Conservation (phyloP, 2,888 invertebrate species). For the Sepioteuthis lessoniana region DNA sequence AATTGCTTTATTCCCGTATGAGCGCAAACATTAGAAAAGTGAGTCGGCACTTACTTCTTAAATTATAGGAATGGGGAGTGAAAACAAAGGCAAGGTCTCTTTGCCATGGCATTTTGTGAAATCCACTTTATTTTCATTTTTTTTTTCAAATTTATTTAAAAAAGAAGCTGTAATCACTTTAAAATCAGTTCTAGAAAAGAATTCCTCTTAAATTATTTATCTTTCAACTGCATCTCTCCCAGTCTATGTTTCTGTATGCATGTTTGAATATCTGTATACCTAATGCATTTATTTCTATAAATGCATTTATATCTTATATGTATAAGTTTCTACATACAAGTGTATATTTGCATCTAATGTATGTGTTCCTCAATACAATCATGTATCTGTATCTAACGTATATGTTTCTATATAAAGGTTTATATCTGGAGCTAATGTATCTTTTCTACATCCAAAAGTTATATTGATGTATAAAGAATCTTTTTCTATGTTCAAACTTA, state of each 20-base stretch:
- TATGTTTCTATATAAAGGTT: too few relatives aligned
- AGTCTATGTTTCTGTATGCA: too few relatives aligned
- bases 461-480: too few relatives aligned
- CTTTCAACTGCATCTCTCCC: background rate
- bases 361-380: too few relatives aligned
- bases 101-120: background rate
- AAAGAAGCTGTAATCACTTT: background rate
- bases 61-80: background rate
- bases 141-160: slow-evolving; percentile 20
- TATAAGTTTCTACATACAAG: background rate
- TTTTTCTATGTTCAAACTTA: too few relatives aligned
- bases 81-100: background rate
- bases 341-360: background rate
- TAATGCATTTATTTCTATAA: background rate
- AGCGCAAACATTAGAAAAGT: background rate
- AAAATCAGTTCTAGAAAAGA: too few relatives aligned
- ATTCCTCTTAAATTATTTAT: background rate
- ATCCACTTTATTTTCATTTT: background rate
- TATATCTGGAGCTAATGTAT: background rate
- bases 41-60: background rate
- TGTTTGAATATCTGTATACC: too few relatives aligned
- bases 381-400: too few relatives aligned
- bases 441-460: too few relatives aligned
- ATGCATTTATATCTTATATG: background rate
- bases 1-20: background rate